Base-by-base conservation (phyloP, 37 sponge, comb jelly and placozoan genomes). In the Tethya wilhelma region DNA sequence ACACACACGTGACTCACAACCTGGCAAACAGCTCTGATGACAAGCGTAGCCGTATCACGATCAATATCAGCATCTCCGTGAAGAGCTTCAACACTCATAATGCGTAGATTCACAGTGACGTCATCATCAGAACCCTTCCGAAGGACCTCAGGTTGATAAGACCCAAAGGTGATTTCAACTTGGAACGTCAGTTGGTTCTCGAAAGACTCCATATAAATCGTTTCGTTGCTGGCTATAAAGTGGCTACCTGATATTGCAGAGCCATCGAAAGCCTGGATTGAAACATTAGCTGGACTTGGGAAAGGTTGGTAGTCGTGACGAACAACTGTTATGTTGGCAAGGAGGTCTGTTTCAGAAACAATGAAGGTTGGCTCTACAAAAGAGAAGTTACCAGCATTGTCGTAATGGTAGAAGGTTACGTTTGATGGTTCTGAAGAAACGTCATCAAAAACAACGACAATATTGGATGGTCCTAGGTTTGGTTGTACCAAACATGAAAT, bases 21-120 rank as follows among this genome's bases (percentile, higher is more conserved):
- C 46, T 89, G 60, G 59, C 96, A 96, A 8, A 87, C 41, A 59
- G 93, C 96, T 66, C 82, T 91, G 79, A 96, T 96, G 31, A 82
- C 79, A 31, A 96, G 88, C 1, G 69, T 74, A 38, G 93, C 40
- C 9, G 44, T 31, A 1, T 49, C 26, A n/a, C 79, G 44, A 9
- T 29, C 67, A 19, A 84, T 62, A 0, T 58, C 59, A 19, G 84
- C 87, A 17, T 43, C 36, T 14, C 96, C 96, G 42, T 89, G 93
- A 0, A 89, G 57, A 7, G 96, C 83, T 2, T 28, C 32, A 11
- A 96, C 82, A n/a, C 63, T 32, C 26, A 72, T 75, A 5, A 96
- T 82, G 25, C 59, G 32, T 28, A 96, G 68, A 65, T 75, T 85
- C 1, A 96, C 43, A 31, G 23, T 29, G n/a, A 86, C 88, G 73